Evolutionary conservation across 2,888 invertebrate genomes (phyloP), one percentile per base, ranked within the genome.

Genomic region (Coelinius sp.): DNA sequence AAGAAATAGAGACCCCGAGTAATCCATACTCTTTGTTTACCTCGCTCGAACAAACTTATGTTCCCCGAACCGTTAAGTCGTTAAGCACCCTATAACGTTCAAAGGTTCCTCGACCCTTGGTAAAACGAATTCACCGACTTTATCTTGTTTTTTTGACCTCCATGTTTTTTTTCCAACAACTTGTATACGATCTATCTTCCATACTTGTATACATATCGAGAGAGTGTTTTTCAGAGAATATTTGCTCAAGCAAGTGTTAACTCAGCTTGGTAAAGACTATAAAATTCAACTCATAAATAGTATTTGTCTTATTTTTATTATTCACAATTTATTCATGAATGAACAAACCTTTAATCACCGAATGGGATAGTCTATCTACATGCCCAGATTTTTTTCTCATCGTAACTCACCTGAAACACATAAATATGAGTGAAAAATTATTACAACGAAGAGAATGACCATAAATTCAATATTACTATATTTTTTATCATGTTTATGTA

Each of bases 1-100:
- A 68, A 66, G 56, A 72, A 62, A 65, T 38, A 75, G 68, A 65
- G 44, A 64, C 65, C 52, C 70, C 62, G 38, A 73, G 78, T 75
- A 78, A 78, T 77, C 78, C 76, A 78, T 78, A 78, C 77, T 78
- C 77, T 78, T 76, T 78, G 78, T 78, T 78, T 78, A 78, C 78
- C 65, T 69, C 75, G 71, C 78, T 76, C 75, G 75, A 75, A 74
- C 75, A 77, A 78, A 78, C 77, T 78, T 78, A 77, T 73, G 76
- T 76, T 76, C 71, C 72, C 74, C 75, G 74, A 76, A 77, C 77
- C 77, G 76, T 77, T 77, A 77, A 77, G 75, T 77, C 76, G 76
- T 77, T 76, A 75, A 77, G 76, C 74, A 75, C 75, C 74, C 73
- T 71, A 70, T 73, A 74, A 75, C 73, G 72, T 59, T 69, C 68